These are phyloP conservation scores for Brachionus paranguensis DNA, from an alignment of 1,140 invertebrate genomes.

Conservation along the genomic window DNA sequence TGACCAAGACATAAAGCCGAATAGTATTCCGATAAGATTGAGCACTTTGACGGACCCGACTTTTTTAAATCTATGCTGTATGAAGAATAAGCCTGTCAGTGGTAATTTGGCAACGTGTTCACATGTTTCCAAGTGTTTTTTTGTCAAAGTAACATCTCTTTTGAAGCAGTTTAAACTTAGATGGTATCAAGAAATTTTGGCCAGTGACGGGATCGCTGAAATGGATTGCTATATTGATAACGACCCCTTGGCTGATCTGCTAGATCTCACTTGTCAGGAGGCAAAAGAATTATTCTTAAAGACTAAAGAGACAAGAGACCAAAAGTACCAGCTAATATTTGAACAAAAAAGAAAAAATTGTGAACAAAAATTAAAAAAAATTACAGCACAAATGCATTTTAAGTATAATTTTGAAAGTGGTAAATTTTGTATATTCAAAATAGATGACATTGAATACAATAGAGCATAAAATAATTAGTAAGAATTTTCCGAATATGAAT, in stretches of 20 bases:
- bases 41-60: background rate
- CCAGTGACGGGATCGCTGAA: background rate
- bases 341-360: constrained; percentile 31
- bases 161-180: background rate
- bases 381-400: background rate
- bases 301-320: background rate
- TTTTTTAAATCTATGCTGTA: constrained; percentile 1
- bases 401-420: constrained; percentile 5
- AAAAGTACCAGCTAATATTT: background rate
- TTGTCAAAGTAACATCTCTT: background rate
- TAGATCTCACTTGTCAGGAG: background rate
- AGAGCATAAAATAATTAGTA: background rate
- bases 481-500: background rate
- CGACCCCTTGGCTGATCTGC: background rate
- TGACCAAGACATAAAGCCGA: background rate
- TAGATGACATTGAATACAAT: constrained; percentile 25
- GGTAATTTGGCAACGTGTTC: background rate
- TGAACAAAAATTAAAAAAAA: constrained; percentile 18
- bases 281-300: constrained; percentile 2
- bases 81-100: background rate
- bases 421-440: constrained; percentile 33
- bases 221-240: background rate
- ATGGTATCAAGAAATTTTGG: constrained; percentile 21
- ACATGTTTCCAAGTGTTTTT: background rate
- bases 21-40: background rate